These are phyloP conservation scores for Drosophila algonquin DNA, from an alignment of 2,888 invertebrate species.

Conservation along the genomic window DNA sequence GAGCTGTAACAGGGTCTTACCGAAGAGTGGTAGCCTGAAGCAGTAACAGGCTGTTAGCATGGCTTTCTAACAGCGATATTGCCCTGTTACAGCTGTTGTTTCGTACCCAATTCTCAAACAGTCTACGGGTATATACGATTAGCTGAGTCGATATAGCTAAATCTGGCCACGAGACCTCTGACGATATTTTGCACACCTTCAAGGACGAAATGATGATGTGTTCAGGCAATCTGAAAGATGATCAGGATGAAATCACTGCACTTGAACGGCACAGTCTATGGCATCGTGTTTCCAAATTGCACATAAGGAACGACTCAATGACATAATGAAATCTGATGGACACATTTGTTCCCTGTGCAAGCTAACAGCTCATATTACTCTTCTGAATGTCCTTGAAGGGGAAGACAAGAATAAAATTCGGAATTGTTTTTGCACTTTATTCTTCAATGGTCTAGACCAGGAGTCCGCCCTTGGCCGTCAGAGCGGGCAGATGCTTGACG, in stretches of 20 bases:
- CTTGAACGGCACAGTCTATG: slow-evolving; percentile 45
- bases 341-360: too few species aligned
- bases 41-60: too few species aligned
- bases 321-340: neutral
- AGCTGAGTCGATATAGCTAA: too few species aligned
- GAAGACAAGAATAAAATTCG: slow-evolving; percentile 16
- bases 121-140: too few species aligned
- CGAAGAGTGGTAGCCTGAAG: too few species aligned
- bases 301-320: slow-evolving; percentile 51
- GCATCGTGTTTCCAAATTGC: slow-evolving; percentile 32
- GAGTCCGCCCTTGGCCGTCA: slow-evolving; percentile 73
- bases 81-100: neutral
- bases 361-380: neutral
- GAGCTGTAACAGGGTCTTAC: too few species aligned
- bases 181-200: slow-evolving; percentile 5
- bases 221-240: slow-evolving; percentile 46
- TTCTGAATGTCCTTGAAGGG: neutral
- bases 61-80: neutral
- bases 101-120: too few species aligned
- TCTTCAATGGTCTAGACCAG: slow-evolving; percentile 59
- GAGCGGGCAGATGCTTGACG: slow-evolving; percentile 71
- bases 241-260: slow-evolving; percentile 49
- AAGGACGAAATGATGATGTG: slow-evolving; percentile 54
- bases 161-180: slow-evolving; percentile 18
- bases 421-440: slow-evolving; percentile 24